These are phyloP conservation scores for Microtus oregoni DNA, from an alignment of 2,113 vertebrate genomes.

Conservation along the genomic window DNA sequence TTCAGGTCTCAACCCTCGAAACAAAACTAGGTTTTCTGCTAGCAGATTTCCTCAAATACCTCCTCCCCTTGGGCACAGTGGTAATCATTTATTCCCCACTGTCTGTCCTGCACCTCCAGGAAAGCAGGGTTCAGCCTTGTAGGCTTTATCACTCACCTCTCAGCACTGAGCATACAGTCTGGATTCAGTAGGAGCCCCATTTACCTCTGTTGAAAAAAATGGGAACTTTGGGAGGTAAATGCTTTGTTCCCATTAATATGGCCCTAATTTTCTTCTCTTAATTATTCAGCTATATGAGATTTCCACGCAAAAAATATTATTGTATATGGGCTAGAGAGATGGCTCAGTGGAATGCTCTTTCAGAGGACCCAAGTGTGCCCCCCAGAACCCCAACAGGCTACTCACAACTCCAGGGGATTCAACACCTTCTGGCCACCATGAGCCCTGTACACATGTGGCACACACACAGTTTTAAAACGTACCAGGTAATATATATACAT, in stretches of 20 bases:
- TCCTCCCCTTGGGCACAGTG: not conserved
- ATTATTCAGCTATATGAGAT: not conserved
- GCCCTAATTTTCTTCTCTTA: not conserved
- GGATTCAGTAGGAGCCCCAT: not conserved
- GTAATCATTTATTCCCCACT: not conserved
- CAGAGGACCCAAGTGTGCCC: not conserved
- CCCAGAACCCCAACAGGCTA: not conserved
- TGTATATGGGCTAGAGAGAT: not conserved
- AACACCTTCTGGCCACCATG: no score
- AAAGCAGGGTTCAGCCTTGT: no score
- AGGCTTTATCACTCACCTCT: not conserved
- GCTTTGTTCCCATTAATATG: not conserved
- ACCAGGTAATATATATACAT: not conserved
- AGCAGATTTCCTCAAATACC: not conserved
- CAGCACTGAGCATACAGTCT: not conserved
- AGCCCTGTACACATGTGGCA: not conserved
- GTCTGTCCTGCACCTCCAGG: not conserved
- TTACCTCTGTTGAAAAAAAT: not conserved
- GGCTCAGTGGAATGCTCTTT: not conserved
- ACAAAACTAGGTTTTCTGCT: not conserved
- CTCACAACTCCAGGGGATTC: not conserved
- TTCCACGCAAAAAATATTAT: not conserved
- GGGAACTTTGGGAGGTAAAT: not conserved
- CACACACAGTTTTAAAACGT: not conserved
- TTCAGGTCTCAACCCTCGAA: constrained; percentile 20